These are phyloP conservation scores for Blastomussa wellsi DNA, from an alignment of 92 coral and sea anemone species.

Conservation along the genomic window DNA sequence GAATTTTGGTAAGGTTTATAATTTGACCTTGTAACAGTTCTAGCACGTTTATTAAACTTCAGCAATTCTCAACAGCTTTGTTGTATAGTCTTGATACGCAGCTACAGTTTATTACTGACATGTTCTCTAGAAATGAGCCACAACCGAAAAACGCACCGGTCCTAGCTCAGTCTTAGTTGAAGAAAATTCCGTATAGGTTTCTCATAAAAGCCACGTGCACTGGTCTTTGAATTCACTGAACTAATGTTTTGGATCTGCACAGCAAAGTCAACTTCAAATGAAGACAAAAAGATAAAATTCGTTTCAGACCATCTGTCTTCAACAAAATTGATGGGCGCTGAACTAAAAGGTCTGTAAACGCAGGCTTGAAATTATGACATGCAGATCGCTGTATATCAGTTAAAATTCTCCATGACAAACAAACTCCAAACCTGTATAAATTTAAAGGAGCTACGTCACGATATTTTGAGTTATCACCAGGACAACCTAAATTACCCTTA, in stretches of 20 bases:
- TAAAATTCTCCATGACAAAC: not conserved
- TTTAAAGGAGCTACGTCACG: too few relatives aligned
- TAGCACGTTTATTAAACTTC: not conserved
- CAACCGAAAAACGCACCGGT: too few relatives aligned
- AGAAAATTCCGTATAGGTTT: not conserved
- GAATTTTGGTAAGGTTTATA: too few relatives aligned
- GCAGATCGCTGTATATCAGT: not conserved
- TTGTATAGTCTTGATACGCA: not conserved
- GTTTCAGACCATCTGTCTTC: not conserved
- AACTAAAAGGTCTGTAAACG: not conserved
- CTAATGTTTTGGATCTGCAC: not conserved
- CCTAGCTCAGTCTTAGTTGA: too few relatives aligned
- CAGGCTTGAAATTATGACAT: not conserved
- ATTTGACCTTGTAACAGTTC: too few relatives aligned
- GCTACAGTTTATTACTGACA: too few relatives aligned
- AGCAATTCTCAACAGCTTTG: not conserved
- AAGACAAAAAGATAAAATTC: not conserved
- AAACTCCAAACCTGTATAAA: not conserved
- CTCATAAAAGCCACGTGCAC: not conserved
- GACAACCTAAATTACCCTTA: too few relatives aligned
- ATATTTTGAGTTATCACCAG: too few relatives aligned
- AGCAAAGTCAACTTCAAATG: not conserved
- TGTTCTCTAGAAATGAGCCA: too few relatives aligned
- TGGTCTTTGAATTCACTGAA: not conserved
- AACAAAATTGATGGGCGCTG: not conserved